These are phyloP conservation scores for Caradrina kadenii DNA, from an alignment of 2,888 invertebrate species.

Conservation along the genomic window DNA sequence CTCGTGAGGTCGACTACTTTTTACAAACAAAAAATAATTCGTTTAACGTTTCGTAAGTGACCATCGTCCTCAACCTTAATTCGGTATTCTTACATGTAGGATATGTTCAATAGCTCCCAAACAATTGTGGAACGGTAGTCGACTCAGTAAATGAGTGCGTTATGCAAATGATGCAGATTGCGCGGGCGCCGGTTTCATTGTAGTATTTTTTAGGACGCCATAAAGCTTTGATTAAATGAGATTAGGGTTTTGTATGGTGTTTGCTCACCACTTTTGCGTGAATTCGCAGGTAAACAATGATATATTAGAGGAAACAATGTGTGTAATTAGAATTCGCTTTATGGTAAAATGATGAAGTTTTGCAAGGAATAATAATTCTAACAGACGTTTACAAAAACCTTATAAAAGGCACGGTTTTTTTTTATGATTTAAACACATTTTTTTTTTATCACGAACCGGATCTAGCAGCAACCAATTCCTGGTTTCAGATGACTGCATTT, in stretches of 20 bases:
- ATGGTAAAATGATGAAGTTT: constrained; percentile 3
- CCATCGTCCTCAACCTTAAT: constrained; percentile 81
- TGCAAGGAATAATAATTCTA: neutral
- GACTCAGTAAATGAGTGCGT: constrained; percentile 65
- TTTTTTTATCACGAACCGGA: constrained; percentile 30
- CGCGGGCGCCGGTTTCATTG: constrained; percentile 57
- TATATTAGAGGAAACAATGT: constrained; percentile 23
- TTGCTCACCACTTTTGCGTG: constrained; percentile 13
- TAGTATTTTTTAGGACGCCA: constrained; percentile 40
- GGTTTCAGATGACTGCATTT: constrained; percentile 23
- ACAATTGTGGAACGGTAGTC: constrained; percentile 61
- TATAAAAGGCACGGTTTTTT: neutral
- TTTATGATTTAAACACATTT: neutral
- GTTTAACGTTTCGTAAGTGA: constrained; percentile 66
- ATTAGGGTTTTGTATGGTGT: constrained; percentile 40
- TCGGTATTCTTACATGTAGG: constrained; percentile 61
- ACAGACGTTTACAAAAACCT: neutral
- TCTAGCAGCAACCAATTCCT: constrained; percentile 22
- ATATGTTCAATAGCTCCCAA: constrained; percentile 52
- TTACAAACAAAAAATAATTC: constrained; percentile 67
- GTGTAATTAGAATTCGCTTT: neutral
- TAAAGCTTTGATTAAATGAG: constrained; percentile 42
- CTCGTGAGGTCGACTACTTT: constrained; percentile 72
- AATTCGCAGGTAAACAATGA: constrained; percentile 30
- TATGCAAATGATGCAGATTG: constrained; percentile 67